Percentiles rank a stretch among this genome's conserved stretches.
Conservation (phyloP, 2,113 vertebrate genomes). For the Stigmatopora nigra region DNA sequence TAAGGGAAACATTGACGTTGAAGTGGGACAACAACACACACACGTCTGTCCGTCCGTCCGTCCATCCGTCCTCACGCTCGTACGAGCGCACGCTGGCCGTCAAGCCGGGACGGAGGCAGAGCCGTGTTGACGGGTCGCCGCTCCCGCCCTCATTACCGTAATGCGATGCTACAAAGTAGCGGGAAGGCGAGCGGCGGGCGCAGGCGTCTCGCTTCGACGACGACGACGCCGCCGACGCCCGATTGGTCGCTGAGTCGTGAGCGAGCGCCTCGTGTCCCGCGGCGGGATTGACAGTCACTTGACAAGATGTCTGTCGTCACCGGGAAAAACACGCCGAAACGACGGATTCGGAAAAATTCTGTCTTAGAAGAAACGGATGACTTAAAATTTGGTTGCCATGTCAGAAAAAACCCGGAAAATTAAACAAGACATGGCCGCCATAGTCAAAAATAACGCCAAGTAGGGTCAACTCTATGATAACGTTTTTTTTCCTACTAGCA, state of each 20-base stretch:
- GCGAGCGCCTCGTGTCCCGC: constrained; percentile 65
- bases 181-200: constrained; percentile 52
- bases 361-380: too few relatives aligned
- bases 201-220: constrained; percentile 57
- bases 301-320: neutral
- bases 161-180: constrained; percentile 71
- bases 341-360: too few relatives aligned
- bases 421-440: too few relatives aligned
- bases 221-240: constrained; percentile 60
- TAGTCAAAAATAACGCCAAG: too few relatives aligned
- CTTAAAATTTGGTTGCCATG: too few relatives aligned
- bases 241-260: constrained; percentile 73
- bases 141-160: constrained; percentile 86
- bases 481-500: too few relatives aligned
- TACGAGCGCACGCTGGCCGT: neutral
- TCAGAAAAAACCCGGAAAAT: too few relatives aligned
- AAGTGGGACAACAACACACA: neutral
- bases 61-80: neutral
- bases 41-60: too few relatives aligned
- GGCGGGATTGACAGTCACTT: constrained; percentile 35
- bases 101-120: constrained; percentile 65
- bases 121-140: constrained; percentile 78
- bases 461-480: too few relatives aligned
- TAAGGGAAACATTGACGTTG: constrained; percentile 15
- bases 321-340: too few relatives aligned